Evolutionary conservation across 2,113 vertebrate genomes (phyloP).

Genomic region (Alligator mississippiensis): DNA sequence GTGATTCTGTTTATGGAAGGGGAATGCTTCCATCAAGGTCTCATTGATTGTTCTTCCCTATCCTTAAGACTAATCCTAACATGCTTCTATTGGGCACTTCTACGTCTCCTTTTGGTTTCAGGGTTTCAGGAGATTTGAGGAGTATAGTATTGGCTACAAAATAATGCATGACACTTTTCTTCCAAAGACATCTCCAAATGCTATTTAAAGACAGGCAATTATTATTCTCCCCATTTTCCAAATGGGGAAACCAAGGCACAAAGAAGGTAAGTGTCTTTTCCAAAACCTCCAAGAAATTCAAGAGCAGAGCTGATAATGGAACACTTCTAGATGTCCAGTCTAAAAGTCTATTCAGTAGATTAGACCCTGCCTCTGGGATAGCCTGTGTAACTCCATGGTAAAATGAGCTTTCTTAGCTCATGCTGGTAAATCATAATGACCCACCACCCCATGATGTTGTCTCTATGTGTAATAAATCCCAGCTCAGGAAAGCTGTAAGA

Average conservation of each 20-base stretch:
- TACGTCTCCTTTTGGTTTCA: neutral
- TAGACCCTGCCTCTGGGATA: neutral
- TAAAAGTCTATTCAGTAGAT: neutral
- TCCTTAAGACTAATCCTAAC: neutral
- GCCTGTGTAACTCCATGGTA: neutral
- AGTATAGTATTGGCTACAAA: neutral
- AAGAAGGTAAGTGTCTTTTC: neutral
- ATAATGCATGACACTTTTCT: neutral
- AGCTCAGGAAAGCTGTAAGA: neutral
- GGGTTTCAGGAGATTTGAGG: neutral
- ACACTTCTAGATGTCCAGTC: neutral
- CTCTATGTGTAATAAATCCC: neutral
- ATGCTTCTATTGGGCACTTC: neutral
- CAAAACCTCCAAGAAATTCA: neutral
- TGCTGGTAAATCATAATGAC: neutral
- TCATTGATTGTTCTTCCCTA: neutral
- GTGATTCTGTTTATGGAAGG: neutral
- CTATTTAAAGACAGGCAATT: neutral
- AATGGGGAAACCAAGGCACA: conserved; percentile 3
- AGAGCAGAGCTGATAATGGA: conserved; percentile 1
- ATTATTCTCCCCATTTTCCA: conserved; percentile 7
- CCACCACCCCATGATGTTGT: neutral
- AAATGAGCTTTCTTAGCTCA: neutral
- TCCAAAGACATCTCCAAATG: neutral
- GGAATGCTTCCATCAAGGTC: neutral